Evolutionary conservation across 2,113 vertebrate species (phyloP).

Genomic region (Myxocyprinus asiaticus): DNA sequence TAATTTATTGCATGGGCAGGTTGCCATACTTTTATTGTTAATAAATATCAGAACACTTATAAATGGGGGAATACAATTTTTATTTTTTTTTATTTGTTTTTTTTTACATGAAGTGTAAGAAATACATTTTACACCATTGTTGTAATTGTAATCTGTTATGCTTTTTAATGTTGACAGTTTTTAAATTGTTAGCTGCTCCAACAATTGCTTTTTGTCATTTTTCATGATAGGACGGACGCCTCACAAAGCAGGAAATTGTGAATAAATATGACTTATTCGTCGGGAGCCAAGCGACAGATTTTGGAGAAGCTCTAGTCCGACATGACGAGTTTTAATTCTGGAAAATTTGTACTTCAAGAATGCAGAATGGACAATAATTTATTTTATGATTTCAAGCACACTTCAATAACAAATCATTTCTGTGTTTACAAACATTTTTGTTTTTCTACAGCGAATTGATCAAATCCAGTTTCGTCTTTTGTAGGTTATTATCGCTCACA

Average conservation of each 20-base stretch:
- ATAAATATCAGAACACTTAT: too few species aligned
- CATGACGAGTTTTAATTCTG: conserved; percentile 90
- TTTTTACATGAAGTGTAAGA: too few species aligned
- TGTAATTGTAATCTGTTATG: too few species aligned
- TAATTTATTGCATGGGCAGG: background rate
- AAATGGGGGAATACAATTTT: too few species aligned
- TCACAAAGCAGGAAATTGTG: conserved; percentile 90
- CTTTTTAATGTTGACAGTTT: background rate
- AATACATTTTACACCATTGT: too few species aligned
- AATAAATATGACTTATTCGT: conserved; percentile 96
- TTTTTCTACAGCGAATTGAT: conserved; percentile 20
- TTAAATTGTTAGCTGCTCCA: background rate
- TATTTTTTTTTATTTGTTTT: too few species aligned
- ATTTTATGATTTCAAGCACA: conserved; percentile 79
- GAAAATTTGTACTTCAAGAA: background rate
- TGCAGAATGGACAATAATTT: conserved; percentile 79
- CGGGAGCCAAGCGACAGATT: conserved; percentile 96
- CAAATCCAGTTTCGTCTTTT: conserved; percentile 16
- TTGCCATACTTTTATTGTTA: too few species aligned
- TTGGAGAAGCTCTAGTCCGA: conserved; percentile 91
- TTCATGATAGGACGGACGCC: conserved; percentile 81
- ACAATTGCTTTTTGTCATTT: background rate
- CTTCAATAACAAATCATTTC: conserved; percentile 50
- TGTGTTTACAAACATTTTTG: background rate
- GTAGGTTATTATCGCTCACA: background rate